These are phyloP conservation scores for Archips crataeganus DNA, from an alignment of 2,888 invertebrate species.

Conservation along the genomic window DNA sequence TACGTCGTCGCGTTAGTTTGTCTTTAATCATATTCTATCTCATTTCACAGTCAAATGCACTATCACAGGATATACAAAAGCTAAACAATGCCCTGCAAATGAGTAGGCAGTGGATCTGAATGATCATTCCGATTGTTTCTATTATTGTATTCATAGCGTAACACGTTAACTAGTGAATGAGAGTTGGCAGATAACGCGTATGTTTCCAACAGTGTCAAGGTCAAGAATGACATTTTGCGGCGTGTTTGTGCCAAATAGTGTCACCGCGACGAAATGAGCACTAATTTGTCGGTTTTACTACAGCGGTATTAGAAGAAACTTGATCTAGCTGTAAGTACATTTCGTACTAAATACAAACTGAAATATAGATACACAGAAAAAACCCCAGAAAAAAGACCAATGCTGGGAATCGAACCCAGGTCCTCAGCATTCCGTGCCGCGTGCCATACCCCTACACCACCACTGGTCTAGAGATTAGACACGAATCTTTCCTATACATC, in stretches of 20 bases:
- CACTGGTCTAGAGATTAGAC: too few species aligned
- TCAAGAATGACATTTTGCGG: conserved; percentile 43
- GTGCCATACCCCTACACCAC: too few species aligned
- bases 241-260: conserved; percentile 59
- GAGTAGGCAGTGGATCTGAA: conserved; percentile 30
- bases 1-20: neutral
- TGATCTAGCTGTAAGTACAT: conserved; percentile 29
- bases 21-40: conserved; percentile 16
- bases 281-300: conserved; percentile 27
- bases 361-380: too few species aligned
- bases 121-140: conserved; percentile 35
- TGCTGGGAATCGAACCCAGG: too few species aligned
- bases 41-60: conserved; percentile 16
- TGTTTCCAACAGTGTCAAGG: conserved; percentile 73
- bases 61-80: conserved; percentile 14
- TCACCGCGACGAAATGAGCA: conserved; percentile 46
- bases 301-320: conserved; percentile 38
- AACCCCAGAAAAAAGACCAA: too few species aligned
- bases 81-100: conserved; percentile 24
- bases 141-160: conserved; percentile 44
- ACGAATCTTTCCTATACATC: too few species aligned
- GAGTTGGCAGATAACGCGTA: conserved; percentile 69
- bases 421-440: too few species aligned
- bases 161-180: conserved; percentile 59
- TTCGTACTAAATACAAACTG: too few species aligned